Evolutionary conservation across 2,888 invertebrate species (phyloP).

Genomic region (Pollenia labialis): DNA sequence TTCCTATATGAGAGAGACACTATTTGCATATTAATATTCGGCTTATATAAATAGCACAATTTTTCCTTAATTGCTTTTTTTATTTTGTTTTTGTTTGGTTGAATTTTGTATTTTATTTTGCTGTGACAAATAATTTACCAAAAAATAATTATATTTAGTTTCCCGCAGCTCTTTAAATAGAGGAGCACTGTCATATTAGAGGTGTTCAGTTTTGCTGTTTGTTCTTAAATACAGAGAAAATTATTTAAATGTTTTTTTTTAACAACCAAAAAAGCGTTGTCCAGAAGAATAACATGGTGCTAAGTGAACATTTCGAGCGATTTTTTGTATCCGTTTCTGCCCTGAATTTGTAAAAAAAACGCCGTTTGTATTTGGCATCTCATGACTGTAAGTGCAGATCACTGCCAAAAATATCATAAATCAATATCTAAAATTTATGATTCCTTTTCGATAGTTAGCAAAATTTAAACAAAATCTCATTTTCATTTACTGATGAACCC

Average conservation of each 20-base stretch:
- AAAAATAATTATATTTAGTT: conserved; percentile 60
- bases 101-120: conserved; percentile 18
- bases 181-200: neutral
- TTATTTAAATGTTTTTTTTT: neutral
- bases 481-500: neutral
- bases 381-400: no score
- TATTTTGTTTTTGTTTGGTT: conserved; percentile 45
- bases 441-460: no score
- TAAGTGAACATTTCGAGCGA: no score
- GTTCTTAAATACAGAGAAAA: no score
- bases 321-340: no score
- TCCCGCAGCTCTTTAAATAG: conserved; percentile 47
- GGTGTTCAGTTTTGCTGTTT: neutral
- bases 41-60: conserved; percentile 62
- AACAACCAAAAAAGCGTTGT: neutral
- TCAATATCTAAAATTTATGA: no score
- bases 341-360: no score
- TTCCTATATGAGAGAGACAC: neutral
- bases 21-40: conserved; percentile 56
- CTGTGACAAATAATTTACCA: conserved; percentile 60
- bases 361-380: no score
- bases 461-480: no score
- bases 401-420: no score
- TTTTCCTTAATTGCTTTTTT: conserved; percentile 68
- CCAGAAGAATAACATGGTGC: no score